A percentile compares a stretch with the other conserved stretches of the same genome.
phyloP scores from a whole-genome alignment of 1,140 invertebrate genomes.

The Aphaenogaster ashmeadi region DNA sequence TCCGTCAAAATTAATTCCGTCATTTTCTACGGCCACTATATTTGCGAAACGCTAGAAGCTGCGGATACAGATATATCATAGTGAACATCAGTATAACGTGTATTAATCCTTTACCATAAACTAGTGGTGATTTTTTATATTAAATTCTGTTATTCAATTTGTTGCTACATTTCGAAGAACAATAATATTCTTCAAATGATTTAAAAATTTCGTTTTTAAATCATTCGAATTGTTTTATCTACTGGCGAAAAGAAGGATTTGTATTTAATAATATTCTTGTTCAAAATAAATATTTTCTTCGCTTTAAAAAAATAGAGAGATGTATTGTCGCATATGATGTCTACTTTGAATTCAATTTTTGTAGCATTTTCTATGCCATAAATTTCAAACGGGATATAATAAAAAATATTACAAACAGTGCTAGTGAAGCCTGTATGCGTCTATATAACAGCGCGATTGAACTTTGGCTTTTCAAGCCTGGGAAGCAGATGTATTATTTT shows the following conservation, averaged over 20 bases:
- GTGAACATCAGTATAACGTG: not conserved
- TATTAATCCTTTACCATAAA: not conserved
- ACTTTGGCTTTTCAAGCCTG: not conserved
- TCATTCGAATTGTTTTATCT: too few relatives aligned
- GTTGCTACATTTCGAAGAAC: not conserved
- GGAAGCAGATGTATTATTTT: not conserved
- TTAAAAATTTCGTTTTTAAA: too few relatives aligned
- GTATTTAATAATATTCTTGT: too few relatives aligned
- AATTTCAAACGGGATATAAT: not conserved
- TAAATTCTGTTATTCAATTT: not conserved
- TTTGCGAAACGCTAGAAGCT: not conserved
- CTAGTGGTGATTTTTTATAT: not conserved
- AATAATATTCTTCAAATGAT: not conserved
- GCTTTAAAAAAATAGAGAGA: not conserved
- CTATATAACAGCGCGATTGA: not conserved
- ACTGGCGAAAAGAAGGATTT: too few relatives aligned
- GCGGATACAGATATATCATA: not conserved
- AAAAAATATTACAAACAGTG: not conserved
- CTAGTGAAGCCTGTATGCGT: not conserved
- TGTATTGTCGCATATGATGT: not conserved
- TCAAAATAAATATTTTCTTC: not conserved
- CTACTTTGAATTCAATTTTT: not conserved
- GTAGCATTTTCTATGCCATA: not conserved
- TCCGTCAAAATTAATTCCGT: conserved; percentile 20
- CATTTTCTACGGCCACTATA: conserved; percentile 23